phyloP scores from a whole-genome alignment of 2,888 invertebrate species.

The Teleogryllus oceanicus region DNA sequence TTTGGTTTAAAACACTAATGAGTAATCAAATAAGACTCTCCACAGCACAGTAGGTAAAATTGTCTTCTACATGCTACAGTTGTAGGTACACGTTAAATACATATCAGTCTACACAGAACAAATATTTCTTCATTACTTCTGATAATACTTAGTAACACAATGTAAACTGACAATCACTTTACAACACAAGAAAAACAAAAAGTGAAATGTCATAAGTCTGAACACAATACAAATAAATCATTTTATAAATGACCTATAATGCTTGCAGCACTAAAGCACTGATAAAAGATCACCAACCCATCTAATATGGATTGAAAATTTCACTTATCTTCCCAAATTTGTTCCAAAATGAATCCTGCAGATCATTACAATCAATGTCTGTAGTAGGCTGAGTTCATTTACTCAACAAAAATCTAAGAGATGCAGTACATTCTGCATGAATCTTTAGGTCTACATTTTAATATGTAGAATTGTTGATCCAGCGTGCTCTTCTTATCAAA shows the following conservation, averaged over 20 bases:
- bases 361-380: background rate
- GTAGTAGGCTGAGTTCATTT: background rate
- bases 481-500: background rate
- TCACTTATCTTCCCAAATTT: background rate
- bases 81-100: conserved; percentile 10
- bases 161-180: conserved; percentile 18
- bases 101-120: background rate
- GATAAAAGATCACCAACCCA: conserved; percentile 1
- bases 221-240: background rate
- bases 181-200: background rate
- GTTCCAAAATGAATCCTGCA: background rate
- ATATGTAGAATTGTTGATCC: background rate
- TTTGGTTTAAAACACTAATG: conserved; percentile 5
- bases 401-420: background rate
- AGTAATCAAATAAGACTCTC: background rate
- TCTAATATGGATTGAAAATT: background rate
- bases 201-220: conserved; percentile 1
- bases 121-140: conserved; percentile 2
- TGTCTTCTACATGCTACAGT: background rate
- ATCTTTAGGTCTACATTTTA: background rate
- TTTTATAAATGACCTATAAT: background rate
- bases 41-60: conserved; percentile 18
- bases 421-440: background rate
- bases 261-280: conserved; percentile 1
- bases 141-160: conserved; percentile 1